Conservation (phyloP, 1,140 invertebrate species). For the Drosophila lini region DNA sequence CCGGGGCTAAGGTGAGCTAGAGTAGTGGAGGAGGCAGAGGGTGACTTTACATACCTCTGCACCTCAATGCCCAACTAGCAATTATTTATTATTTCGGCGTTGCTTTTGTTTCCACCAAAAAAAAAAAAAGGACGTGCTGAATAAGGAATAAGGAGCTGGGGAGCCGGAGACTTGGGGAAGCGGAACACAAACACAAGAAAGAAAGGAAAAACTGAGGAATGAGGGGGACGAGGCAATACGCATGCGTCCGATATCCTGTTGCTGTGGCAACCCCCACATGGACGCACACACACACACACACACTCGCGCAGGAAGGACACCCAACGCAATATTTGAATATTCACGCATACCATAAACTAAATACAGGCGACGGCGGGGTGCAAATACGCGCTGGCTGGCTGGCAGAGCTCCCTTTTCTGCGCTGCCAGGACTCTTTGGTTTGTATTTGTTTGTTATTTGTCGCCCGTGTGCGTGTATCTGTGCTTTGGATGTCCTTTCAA, state of each 20-base stretch:
- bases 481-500: slow-evolving; percentile 66
- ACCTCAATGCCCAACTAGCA: slow-evolving; percentile 79
- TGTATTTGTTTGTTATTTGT: slow-evolving; percentile 77
- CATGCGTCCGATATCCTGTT: slow-evolving; percentile 81
- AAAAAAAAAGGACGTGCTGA: slow-evolving; percentile 37
- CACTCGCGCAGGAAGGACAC: slow-evolving; percentile 16
- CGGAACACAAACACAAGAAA: slow-evolving; percentile 44
- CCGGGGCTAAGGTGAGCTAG: background rate
- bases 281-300: slow-evolving; percentile 43
- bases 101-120: slow-evolving; percentile 71
- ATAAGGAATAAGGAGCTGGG: slow-evolving; percentile 6
- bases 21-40: background rate
- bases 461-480: slow-evolving; percentile 48
- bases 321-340: slow-evolving; percentile 73
- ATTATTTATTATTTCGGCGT: slow-evolving; percentile 81
- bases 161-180: slow-evolving; percentile 22
- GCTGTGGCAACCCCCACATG: slow-evolving; percentile 77
- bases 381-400: slow-evolving; percentile 68
- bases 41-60: slow-evolving; percentile 40
- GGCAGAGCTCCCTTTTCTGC: slow-evolving; percentile 47
- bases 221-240: slow-evolving; percentile 51
- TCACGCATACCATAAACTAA: slow-evolving; percentile 80
- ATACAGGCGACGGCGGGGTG: slow-evolving; percentile 23
- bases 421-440: slow-evolving; percentile 55
- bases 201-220: slow-evolving; percentile 45